Percentiles rank a stretch among this genome's conserved stretches.
These are phyloP conservation scores for Leptothorax acervorum DNA, from an alignment of 2,888 invertebrate genomes.

Conservation along the genomic window DNA sequence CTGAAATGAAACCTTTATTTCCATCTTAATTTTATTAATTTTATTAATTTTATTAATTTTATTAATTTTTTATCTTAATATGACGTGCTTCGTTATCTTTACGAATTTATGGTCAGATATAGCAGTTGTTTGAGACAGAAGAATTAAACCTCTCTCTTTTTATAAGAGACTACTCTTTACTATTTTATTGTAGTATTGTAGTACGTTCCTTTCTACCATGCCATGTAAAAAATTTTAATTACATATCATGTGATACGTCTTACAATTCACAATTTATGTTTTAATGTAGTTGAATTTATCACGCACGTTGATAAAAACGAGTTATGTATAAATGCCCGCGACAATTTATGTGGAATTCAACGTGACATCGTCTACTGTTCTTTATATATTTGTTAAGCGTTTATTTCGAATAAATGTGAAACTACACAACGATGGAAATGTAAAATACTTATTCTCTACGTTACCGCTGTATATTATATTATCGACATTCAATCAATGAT, in stretches of 20 bases:
- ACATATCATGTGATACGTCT: background rate
- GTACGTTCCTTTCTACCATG: too few species aligned
- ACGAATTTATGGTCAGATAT: slow-evolving; percentile 10
- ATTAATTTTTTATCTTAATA: slow-evolving; percentile 17
- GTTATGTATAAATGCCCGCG: background rate
- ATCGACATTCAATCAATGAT: slow-evolving; percentile 1
- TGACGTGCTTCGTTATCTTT: background rate
- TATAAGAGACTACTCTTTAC: background rate
- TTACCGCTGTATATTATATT: background rate
- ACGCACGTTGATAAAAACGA: background rate
- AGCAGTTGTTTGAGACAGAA: background rate
- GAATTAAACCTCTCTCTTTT: background rate
- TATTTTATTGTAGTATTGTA: background rate
- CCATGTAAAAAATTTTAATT: background rate
- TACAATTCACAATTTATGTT: background rate
- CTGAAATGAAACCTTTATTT: slow-evolving; percentile 4
- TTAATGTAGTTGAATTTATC: background rate
- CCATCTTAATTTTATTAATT: background rate
- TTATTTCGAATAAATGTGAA: background rate
- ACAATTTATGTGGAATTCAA: background rate
- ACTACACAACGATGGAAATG: background rate
- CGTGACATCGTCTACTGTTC: background rate
- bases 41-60: slow-evolving; percentile 13
- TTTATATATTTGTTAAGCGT: background rate
- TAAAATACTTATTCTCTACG: background rate